A percentile compares a stretch with the other conserved stretches of the same genome.
Evolutionary conservation across 2,888 invertebrate genomes (phyloP).

Genomic region (Deilephila porcellus): DNA sequence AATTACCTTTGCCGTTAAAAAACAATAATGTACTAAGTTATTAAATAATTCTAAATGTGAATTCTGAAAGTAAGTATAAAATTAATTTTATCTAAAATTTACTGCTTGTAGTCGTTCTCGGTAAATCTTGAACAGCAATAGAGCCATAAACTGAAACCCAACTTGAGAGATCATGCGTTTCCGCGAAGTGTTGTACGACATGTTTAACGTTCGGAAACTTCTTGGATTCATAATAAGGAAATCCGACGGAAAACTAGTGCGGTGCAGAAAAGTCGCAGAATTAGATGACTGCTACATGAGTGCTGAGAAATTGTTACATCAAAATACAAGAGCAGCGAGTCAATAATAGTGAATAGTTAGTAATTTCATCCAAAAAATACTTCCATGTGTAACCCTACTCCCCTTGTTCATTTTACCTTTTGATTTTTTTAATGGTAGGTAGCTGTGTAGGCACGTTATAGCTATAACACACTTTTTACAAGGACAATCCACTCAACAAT

Average conservation of each 20-base stretch:
- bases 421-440: too few species aligned
- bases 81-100: neutral
- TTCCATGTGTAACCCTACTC: too few species aligned
- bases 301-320: neutral
- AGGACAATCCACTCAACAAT: too few species aligned
- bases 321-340: neutral
- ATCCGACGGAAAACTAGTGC: slow-evolving; percentile 19
- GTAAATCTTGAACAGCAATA: neutral
- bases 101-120: neutral
- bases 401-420: too few species aligned
- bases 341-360: neutral
- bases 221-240: slow-evolving; percentile 22
- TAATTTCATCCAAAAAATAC: neutral
- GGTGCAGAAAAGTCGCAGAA: slow-evolving; percentile 14
- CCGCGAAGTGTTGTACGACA: slow-evolving; percentile 5
- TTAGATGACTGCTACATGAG: neutral
- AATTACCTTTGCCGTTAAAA: too few species aligned
- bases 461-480: too few species aligned
- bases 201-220: slow-evolving; percentile 9
- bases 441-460: too few species aligned
- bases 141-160: neutral
- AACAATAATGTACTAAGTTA: too few species aligned
- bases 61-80: neutral
- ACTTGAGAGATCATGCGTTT: slow-evolving; percentile 9
- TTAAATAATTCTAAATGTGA: neutral